A percentile compares a stretch with the other conserved stretches of the same genome.
Evolutionary conservation across 1,140 invertebrate genomes (phyloP).

Genomic region (Eumeta japonica): DNA sequence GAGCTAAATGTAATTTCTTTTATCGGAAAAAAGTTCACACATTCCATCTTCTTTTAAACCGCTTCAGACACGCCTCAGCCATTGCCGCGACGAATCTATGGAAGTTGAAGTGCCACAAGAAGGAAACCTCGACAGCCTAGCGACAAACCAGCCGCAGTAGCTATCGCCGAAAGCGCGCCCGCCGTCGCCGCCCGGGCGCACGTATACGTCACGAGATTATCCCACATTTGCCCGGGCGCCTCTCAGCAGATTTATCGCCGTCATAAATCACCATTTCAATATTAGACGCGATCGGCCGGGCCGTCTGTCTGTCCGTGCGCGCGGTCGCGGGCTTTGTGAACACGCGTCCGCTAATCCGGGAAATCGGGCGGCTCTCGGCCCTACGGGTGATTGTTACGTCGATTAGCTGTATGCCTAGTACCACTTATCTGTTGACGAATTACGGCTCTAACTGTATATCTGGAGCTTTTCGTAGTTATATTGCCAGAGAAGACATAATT

Average conservation of each 20-base stretch:
- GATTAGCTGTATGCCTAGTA: no score
- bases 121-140: no score
- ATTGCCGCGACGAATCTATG: no score
- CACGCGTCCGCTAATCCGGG: not conserved
- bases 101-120: no score
- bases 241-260: constrained; percentile 36
- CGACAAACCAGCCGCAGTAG: no score
- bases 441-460: not conserved
- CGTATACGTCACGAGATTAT: constrained; percentile 41
- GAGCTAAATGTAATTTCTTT: no score
- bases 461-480: not conserved
- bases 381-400: not conserved
- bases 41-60: no score
- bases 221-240: constrained; percentile 34
- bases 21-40: no score
- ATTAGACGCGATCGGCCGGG: constrained; percentile 24
- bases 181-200: constrained; percentile 9
- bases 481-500: not conserved
- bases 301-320: constrained; percentile 1
- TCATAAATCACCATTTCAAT: constrained; percentile 47
- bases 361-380: not conserved
- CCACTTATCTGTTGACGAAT: not conserved
- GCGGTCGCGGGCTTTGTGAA: no score
- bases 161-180: not conserved
- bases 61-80: no score